A percentile compares a stretch with the other conserved stretches of the same genome.
These are phyloP conservation scores for Lordiphosa clarofinis DNA, from an alignment of 1,140 invertebrate genomes.

Conservation along the genomic window DNA sequence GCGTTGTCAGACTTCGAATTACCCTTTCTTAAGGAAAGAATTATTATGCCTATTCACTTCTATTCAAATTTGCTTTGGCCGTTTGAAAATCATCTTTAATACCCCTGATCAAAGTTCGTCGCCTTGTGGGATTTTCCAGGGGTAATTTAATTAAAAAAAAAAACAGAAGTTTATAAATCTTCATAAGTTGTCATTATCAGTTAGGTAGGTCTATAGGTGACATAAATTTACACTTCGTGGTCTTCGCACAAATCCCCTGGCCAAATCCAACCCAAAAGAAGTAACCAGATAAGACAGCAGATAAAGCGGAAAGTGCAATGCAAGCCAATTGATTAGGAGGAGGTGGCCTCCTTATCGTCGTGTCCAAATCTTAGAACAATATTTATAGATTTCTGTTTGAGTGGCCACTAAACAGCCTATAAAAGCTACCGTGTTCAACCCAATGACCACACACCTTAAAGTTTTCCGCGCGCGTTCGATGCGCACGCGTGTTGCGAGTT, in stretches of 20 bases:
- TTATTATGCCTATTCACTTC: too few relatives aligned
- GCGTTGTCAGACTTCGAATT: too few relatives aligned
- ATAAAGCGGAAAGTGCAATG: conserved; percentile 16
- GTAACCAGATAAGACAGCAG: conserved; percentile 41
- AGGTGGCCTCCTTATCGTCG: conserved; percentile 26
- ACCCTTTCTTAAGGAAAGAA: too few relatives aligned
- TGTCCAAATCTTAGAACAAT: conserved; percentile 29
- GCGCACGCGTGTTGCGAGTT: conserved; percentile 13
- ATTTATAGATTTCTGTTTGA: conserved; percentile 59
- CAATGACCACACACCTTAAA: conserved; percentile 27
- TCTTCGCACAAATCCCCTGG: conserved; percentile 10
- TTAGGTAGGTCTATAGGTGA: conserved; percentile 3
- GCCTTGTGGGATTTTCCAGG: not conserved
- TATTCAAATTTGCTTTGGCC: too few relatives aligned
- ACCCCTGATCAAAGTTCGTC: conserved; percentile 27
- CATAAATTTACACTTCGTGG: conserved; percentile 35
- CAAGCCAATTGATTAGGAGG: conserved; percentile 35
- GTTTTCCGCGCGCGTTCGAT: conserved; percentile 18
- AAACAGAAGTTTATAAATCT: conserved; percentile 19
- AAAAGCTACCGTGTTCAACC: conserved; percentile 40
- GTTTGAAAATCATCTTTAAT: conserved; percentile 22
- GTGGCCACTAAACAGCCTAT: conserved; percentile 35
- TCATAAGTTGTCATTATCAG: conserved; percentile 5
- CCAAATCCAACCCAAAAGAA: conserved; percentile 21
- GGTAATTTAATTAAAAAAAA: conserved; percentile 39